phyloP scores from a whole-genome alignment of 2,888 invertebrate genomes.

The Melanotus villosus region DNA sequence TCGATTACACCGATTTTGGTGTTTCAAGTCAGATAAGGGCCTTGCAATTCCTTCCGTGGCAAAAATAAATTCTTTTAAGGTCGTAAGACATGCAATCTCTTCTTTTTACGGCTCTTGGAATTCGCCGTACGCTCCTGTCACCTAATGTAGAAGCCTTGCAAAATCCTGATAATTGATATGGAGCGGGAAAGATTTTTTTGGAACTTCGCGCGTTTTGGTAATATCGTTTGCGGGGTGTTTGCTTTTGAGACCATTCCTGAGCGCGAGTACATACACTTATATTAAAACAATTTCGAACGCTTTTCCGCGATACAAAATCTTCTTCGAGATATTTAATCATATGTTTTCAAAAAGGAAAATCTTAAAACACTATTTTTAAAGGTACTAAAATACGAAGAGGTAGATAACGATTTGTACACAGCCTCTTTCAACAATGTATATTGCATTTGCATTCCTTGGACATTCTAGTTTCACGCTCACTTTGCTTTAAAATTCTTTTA shows the following conservation, averaged over 20 bases:
- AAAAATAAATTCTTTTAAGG: slow-evolving; percentile 57
- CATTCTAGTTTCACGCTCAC: slow-evolving; percentile 18
- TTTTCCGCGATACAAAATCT: neutral
- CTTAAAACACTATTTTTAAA: neutral
- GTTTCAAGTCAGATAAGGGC: slow-evolving; percentile 58
- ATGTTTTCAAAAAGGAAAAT: slow-evolving; percentile 17
- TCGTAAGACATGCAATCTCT: slow-evolving; percentile 56
- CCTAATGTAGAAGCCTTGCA: slow-evolving; percentile 64
- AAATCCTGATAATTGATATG: slow-evolving; percentile 51
- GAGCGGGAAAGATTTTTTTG: slow-evolving; percentile 13
- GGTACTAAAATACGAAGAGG: neutral
- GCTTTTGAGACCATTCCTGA: slow-evolving; percentile 35
- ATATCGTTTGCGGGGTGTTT: neutral
- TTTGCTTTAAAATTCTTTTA: neutral
- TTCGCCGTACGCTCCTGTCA: slow-evolving; percentile 65
- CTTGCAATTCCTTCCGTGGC: slow-evolving; percentile 63
- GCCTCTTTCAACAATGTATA: slow-evolving; percentile 45
- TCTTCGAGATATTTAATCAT: slow-evolving; percentile 13
- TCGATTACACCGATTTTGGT: neutral
- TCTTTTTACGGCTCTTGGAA: slow-evolving; percentile 63
- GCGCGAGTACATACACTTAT: neutral
- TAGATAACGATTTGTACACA: neutral
- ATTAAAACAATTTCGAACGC: neutral
- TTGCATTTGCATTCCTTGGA: slow-evolving; percentile 54
- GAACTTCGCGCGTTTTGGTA: neutral